phyloP scores from a whole-genome alignment of 2,888 invertebrate genomes.

The Polydesmus complanatus region DNA sequence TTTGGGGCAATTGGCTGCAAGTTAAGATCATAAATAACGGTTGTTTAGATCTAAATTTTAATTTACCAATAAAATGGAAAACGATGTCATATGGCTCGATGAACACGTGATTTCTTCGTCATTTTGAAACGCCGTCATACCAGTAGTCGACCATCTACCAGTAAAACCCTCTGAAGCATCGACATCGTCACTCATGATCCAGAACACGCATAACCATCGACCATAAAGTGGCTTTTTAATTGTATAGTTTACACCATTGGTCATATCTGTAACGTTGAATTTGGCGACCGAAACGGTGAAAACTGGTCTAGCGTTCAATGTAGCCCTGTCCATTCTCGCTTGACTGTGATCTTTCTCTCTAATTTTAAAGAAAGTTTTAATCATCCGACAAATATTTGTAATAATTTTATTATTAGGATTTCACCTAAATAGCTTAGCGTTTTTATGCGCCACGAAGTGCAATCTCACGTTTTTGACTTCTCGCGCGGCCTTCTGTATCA shows the following conservation, averaged over 20 bases:
- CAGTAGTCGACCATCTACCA: constrained; percentile 26
- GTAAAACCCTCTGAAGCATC: background rate
- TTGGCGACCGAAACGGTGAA: constrained; percentile 19
- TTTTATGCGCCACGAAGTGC: constrained; percentile 21
- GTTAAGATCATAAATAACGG: too few relatives aligned
- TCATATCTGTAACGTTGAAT: constrained; percentile 17
- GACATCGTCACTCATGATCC: background rate
- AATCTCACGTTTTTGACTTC: constrained; percentile 14
- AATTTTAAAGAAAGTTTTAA: constrained; percentile 6
- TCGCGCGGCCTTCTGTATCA: background rate
- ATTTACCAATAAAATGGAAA: constrained; percentile 30
- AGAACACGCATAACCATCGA: constrained; percentile 9
- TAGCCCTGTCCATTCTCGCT: background rate
- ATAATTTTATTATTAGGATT: too few relatives aligned
- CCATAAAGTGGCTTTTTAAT: constrained; percentile 6
- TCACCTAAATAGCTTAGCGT: constrained; percentile 22
- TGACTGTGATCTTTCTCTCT: background rate
- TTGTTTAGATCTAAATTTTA: background rate
- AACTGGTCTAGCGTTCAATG: constrained; percentile 10
- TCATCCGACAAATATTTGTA: too few relatives aligned
- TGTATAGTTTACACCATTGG: constrained; percentile 8
- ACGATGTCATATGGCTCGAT: constrained; percentile 32
- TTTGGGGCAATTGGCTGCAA: too few relatives aligned
- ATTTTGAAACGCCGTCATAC: constrained; percentile 24
- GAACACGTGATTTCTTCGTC: constrained; percentile 25